Evolutionary conservation across 2,888 invertebrate genomes (phyloP).

Genomic region (Drosophila seclusa): DNA sequence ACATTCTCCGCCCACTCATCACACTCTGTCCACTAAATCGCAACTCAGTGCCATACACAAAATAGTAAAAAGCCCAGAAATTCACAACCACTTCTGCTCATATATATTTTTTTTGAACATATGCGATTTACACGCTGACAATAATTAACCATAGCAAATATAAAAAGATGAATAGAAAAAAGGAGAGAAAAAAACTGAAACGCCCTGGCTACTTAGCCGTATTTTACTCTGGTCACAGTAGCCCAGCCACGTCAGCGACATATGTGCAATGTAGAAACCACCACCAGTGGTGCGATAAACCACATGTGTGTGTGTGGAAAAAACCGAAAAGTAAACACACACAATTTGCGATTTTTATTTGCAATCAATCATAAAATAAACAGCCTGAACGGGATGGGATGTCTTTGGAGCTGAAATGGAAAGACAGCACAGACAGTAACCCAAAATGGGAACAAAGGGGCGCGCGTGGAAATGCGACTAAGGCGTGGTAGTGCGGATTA

Average conservation of each 20-base stretch:
- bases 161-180: slow-evolving; percentile 35
- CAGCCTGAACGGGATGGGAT: slow-evolving; percentile 49
- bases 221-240: slow-evolving; percentile 46
- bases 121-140: slow-evolving; percentile 65
- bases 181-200: slow-evolving; percentile 27
- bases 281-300: slow-evolving; percentile 42
- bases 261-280: slow-evolving; percentile 65
- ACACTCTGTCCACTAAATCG: slow-evolving; percentile 6
- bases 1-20: background rate
- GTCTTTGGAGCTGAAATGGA: slow-evolving; percentile 30
- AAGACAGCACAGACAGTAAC: background rate
- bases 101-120: slow-evolving; percentile 64
- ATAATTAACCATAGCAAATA: slow-evolving; percentile 68
- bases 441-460: slow-evolving; percentile 59
- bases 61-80: slow-evolving; percentile 10
- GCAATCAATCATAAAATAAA: slow-evolving; percentile 81
- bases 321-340: slow-evolving; percentile 72
- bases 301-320: slow-evolving; percentile 41
- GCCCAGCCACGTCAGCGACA: slow-evolving; percentile 67
- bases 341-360: slow-evolving; percentile 80
- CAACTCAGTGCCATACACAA: slow-evolving; percentile 4
- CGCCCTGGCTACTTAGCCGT: slow-evolving; percentile 50
- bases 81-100: slow-evolving; percentile 17
- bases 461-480: slow-evolving; percentile 77
- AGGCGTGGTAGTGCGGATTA: slow-evolving; percentile 82